phyloP scores from a whole-genome alignment of 2,797 vertebrate genomes.

The Schizothorax lantsangensis region DNA sequence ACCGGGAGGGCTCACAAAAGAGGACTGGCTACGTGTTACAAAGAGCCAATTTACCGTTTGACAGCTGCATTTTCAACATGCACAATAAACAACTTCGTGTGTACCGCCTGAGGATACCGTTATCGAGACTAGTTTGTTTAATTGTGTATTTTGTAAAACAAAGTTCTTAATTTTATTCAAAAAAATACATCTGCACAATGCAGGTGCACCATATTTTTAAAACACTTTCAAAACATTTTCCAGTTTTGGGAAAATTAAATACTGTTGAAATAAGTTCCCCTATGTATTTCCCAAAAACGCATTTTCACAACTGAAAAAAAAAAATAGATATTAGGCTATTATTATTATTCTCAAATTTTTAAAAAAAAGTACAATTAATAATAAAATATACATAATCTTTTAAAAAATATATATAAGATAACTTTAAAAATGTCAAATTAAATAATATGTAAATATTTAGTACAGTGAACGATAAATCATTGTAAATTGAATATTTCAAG shows the following conservation, averaged over 20 bases:
- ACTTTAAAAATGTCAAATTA: background rate
- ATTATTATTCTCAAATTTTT: too few species aligned
- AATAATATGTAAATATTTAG: too few species aligned
- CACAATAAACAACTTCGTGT: slow-evolving; percentile 23
- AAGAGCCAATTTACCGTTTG: slow-evolving; percentile 41
- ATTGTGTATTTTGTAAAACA: background rate
- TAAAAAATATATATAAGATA: background rate
- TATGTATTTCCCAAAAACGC: background rate
- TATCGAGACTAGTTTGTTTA: background rate
- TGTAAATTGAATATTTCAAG: background rate
- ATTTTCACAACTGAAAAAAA: too few species aligned
- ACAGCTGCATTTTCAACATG: slow-evolving; percentile 39
- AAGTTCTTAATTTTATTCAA: background rate
- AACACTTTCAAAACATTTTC: background rate
- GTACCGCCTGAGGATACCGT: slow-evolving; percentile 2
- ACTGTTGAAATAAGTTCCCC: background rate
- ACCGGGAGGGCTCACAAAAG: slow-evolving; percentile 46
- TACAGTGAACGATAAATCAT: background rate
- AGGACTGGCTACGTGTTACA: slow-evolving; percentile 55
- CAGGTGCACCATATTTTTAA: slow-evolving; percentile 9
- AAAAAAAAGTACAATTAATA: too few species aligned
- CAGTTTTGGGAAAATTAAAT: background rate
- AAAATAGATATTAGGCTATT: too few species aligned
- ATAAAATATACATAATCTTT: too few species aligned
- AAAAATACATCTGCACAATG: background rate